Base-by-base conservation (phyloP, 2,888 invertebrate species). In the Himalopsyche japonica region DNA sequence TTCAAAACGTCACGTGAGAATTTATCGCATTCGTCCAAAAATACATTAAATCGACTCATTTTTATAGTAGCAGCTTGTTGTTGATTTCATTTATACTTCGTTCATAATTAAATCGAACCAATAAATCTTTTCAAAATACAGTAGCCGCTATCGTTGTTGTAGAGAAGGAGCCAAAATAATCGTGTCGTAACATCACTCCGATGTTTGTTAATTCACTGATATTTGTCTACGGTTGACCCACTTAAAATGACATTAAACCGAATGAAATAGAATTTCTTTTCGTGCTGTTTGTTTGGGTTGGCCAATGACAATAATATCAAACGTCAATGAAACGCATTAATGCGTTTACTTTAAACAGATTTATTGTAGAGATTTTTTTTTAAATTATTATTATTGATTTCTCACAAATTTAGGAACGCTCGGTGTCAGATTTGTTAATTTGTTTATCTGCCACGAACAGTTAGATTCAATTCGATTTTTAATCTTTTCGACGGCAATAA, bases 181-280 rank as follows among this genome's bases (percentile, higher is more conserved):
- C 57, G 10, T 57, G 20, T 57, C 57, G 57, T 57, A 57, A 57
- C 57, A 57, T 57, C 57, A 57, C 24, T 57, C 57, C 57, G 30
- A 18, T 76, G 49, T 82, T 43, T 77, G 77, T 57, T 27, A 77
- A 49, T 82, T 82, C 49, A 32, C 27, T 34, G 76, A 78, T 82
- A 82, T 82, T 82, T 78, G 82, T 82, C 78, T 82, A 48, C 20
- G 37, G 24, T n/a, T 82, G 82, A 82, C 82, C 82, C 82, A 82
- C 82, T 82, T 82, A 24, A 48, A 82, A 43, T 82, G 82, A 82
- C 82, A 82, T 47, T 82, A 77, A 48, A 64, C 82, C 12, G 27
- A 57, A 32, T 30, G 49, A 82, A 12, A 32, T 34, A 78, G 82
- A 82, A 77, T 77, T 78, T 82, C 78, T 82, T 82, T 82, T n/a